These are phyloP conservation scores for Triplophysa siluroides DNA, from an alignment of 2,113 vertebrate species.

Conservation along the genomic window DNA sequence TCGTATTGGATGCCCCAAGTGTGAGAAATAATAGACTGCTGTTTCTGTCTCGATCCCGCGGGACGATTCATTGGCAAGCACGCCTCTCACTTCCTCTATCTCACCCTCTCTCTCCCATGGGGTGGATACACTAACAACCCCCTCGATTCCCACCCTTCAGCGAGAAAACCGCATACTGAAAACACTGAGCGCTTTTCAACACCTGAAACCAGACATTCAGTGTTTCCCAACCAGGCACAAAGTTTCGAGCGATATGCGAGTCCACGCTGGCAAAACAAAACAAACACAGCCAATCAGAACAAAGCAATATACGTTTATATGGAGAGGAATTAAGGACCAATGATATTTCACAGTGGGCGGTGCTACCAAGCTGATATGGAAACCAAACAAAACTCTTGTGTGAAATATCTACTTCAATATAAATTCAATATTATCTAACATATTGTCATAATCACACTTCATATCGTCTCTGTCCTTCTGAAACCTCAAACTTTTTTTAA, in stretches of 20 bases:
- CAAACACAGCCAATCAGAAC: not conserved
- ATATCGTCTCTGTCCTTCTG: no score
- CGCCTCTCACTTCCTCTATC: conserved; percentile 39
- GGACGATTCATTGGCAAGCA: conserved; percentile 33
- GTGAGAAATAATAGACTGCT: conserved; percentile 44
- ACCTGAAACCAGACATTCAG: not conserved
- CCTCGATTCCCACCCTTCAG: conserved; percentile 22
- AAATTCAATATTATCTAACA: no score
- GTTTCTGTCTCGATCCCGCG: conserved; percentile 38
- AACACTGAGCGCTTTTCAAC: not conserved
- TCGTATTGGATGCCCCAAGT: conserved; percentile 31
- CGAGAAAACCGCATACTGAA: not conserved
- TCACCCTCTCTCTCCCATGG: conserved; percentile 47
- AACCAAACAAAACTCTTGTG: not conserved
- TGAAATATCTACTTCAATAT: no score
- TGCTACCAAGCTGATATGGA: not conserved
- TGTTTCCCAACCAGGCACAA: not conserved
- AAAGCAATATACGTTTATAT: not conserved
- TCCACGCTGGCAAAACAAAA: not conserved
- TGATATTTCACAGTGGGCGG: not conserved
- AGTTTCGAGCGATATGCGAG: no score
- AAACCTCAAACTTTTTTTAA: no score
- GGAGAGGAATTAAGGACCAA: not conserved
- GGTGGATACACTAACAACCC: conserved; percentile 17
- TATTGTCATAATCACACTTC: no score